phyloP scores from a whole-genome alignment of 2,113 vertebrate species.

The Callocephalon fimbriatum region DNA sequence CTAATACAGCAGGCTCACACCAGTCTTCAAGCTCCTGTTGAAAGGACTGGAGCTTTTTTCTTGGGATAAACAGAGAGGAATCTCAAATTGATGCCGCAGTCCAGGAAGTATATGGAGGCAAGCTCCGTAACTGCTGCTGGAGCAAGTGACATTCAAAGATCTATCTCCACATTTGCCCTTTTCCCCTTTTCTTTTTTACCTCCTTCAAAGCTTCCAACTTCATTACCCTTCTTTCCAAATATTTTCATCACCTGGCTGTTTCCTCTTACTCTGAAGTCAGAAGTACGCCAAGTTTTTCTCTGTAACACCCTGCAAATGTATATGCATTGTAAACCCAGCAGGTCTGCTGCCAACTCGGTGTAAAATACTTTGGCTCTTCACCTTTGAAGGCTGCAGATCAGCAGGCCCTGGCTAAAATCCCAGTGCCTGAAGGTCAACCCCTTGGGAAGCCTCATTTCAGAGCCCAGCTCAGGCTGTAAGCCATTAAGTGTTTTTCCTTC shows the following conservation, averaged over 20 bases:
- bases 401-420: background rate
- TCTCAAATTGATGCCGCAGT: accelerated
- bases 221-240: background rate
- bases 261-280: background rate
- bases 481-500: background rate
- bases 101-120: background rate
- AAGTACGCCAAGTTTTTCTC: background rate
- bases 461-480: background rate
- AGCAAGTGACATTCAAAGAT: background rate
- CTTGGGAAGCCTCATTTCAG: background rate
- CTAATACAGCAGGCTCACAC: background rate
- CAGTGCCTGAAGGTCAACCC: background rate
- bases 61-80: background rate
- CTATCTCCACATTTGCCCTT: background rate
- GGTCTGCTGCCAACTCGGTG: background rate
- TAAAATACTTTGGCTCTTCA: background rate
- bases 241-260: background rate
- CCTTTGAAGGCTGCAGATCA: background rate
- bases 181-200: accelerated
- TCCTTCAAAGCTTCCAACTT: background rate
- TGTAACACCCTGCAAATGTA: background rate
- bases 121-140: background rate
- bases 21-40: background rate
- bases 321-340: background rate
- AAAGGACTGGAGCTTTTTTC: background rate